These are phyloP conservation scores for Lasius fuliginosus DNA, from an alignment of 2,888 invertebrate species.

Conservation along the genomic window DNA sequence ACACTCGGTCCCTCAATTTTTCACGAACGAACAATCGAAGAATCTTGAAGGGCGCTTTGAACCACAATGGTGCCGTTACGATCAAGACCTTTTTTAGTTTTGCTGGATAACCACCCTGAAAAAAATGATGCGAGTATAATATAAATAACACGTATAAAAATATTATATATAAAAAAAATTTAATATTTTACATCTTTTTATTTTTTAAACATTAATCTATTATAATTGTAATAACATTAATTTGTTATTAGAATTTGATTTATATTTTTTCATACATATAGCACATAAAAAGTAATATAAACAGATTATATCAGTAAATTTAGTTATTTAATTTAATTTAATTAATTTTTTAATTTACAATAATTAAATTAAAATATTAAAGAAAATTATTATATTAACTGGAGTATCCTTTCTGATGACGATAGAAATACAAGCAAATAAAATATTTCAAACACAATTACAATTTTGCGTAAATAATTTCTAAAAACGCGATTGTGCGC, in stretches of 20 bases:
- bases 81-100: conserved; percentile 98
- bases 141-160: not conserved
- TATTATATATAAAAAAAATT: not conserved
- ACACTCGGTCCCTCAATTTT: conserved; percentile 97
- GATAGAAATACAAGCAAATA: not conserved
- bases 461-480: conserved; percentile 68
- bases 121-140: conserved; percentile 78
- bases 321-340: not conserved
- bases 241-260: conserved; percentile 1
- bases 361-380: not conserved
- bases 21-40: conserved; percentile 97
- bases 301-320: not conserved
- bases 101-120: conserved; percentile 98
- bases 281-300: not conserved
- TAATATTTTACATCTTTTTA: not conserved
- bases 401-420: not conserved
- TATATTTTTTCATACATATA: not conserved
- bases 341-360: not conserved
- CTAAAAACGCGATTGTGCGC: conserved; percentile 61
- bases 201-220: not conserved
- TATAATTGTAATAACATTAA: not conserved
- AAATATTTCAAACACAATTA: not conserved
- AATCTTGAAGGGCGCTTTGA: conserved; percentile 98
- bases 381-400: not conserved
- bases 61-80: conserved; percentile 99